Evolutionary conservation across 2,888 invertebrate genomes (phyloP).

Genomic region (Drosophila formosana): DNA sequence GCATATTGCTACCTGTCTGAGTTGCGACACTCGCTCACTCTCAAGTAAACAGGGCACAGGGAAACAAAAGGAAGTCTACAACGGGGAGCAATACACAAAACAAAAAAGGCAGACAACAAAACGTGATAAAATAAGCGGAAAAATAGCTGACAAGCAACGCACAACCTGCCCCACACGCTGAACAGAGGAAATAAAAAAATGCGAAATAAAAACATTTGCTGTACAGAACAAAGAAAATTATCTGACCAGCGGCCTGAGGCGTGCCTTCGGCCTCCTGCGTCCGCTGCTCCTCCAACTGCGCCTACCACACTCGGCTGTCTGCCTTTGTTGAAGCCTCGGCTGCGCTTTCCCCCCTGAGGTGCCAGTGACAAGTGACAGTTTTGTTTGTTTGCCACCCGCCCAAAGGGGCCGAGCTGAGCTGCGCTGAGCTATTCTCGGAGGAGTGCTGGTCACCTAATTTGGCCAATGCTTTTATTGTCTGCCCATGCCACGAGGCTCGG

Average conservation of each 20-base stretch:
- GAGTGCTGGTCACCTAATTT: constrained; percentile 66
- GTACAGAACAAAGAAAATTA: constrained; percentile 74
- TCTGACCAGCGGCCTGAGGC: constrained; percentile 65
- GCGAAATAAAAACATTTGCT: constrained; percentile 58
- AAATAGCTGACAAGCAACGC: constrained; percentile 67
- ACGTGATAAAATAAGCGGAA: constrained; percentile 77
- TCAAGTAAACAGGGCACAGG: constrained; percentile 42
- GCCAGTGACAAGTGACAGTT: constrained; percentile 73
- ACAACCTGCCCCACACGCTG: constrained; percentile 1
- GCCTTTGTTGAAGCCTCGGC: constrained; percentile 38
- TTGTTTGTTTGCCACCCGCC: constrained; percentile 60
- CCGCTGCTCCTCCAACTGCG: not conserved
- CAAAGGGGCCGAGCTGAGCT: not conserved
- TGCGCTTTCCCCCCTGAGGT: constrained; percentile 33
- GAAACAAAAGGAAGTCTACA: constrained; percentile 39
- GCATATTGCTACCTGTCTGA: constrained; percentile 77
- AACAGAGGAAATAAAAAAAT: constrained; percentile 26
- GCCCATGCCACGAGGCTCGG: constrained; percentile 42
- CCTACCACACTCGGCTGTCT: constrained; percentile 8
- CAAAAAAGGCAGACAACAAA: constrained; percentile 47
- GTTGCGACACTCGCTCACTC: constrained; percentile 37
- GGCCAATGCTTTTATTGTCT: constrained; percentile 65
- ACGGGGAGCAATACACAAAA: constrained; percentile 29
- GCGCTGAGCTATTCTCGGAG: constrained; percentile 9
- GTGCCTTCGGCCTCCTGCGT: constrained; percentile 4